Percentiles rank a stretch among this genome's conserved stretches.
phyloP scores from a whole-genome alignment of 2,888 invertebrate species.

The Nymphalis polychloros region DNA sequence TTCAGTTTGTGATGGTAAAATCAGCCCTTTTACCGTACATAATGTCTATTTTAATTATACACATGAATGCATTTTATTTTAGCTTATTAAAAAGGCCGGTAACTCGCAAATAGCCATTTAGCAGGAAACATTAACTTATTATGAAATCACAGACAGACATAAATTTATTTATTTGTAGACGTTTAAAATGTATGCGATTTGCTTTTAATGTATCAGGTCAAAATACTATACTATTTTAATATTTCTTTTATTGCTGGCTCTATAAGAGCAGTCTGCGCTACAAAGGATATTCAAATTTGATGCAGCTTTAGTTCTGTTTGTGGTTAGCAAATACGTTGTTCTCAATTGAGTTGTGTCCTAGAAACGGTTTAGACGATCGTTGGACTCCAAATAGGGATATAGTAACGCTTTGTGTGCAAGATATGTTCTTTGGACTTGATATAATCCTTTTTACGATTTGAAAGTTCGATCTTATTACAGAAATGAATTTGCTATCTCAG shows the following conservation, averaged over 20 bases:
- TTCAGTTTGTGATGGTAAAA: too few species aligned
- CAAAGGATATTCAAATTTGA: conserved; percentile 27
- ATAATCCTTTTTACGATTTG: background rate
- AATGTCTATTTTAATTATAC: too few species aligned
- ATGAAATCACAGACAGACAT: too few species aligned
- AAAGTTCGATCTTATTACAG: background rate
- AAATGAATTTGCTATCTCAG: too few species aligned
- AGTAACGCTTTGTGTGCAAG: background rate
- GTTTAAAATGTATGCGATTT: background rate
- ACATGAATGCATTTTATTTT: too few species aligned
- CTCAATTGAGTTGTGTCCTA: conserved; percentile 17
- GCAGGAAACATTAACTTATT: too few species aligned
- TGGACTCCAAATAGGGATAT: background rate
- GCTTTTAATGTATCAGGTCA: too few species aligned
- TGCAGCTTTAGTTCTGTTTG: conserved; percentile 23
- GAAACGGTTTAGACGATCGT: conserved; percentile 4
- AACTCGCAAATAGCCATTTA: too few species aligned
- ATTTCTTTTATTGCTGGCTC: background rate
- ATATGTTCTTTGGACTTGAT: background rate
- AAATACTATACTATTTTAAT: background rate
- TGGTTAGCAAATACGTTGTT: conserved; percentile 17
- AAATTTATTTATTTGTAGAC: too few species aligned
- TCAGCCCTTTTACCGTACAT: too few species aligned
- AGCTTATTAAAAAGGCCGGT: too few species aligned
- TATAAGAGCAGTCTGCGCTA: conserved; percentile 8